Percentiles rank a stretch among this genome's conserved stretches.
Conservation (phyloP, 2,797 vertebrate genomes). For the Heteromormyrus szaboi region DNA sequence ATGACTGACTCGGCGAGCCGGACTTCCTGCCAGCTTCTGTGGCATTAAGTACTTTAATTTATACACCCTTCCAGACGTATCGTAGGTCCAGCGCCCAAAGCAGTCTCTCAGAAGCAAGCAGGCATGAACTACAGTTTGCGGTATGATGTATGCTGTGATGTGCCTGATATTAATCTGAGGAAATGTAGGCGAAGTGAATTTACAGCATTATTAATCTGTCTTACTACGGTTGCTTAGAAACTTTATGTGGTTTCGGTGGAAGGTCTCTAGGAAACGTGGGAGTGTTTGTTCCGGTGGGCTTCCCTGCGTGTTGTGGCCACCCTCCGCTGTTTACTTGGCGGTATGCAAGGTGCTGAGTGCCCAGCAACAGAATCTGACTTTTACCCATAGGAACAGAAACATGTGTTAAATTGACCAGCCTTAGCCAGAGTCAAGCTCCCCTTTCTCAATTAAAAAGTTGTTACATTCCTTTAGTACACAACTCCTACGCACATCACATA, state of each 20-base stretch:
- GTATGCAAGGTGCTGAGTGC: not conserved
- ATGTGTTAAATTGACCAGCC: not conserved
- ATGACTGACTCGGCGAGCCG: not conserved
- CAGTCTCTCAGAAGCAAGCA: not conserved
- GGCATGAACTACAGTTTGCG: not conserved
- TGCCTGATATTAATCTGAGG: conserved; percentile 10
- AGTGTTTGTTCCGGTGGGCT: not conserved
- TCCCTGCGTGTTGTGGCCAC: not conserved
- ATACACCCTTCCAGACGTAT: not conserved
- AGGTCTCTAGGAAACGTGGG: not conserved
- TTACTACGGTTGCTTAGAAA: not conserved
- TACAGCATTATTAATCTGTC: not conserved
- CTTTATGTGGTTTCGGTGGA: not conserved
- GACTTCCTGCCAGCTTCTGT: not conserved
- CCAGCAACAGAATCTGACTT: not conserved
- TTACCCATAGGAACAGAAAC: not conserved
- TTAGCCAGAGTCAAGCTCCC: not conserved
- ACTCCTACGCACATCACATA: not conserved
- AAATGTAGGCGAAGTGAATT: not conserved
- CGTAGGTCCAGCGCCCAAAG: not conserved
- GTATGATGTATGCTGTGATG: not conserved
- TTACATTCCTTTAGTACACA: not conserved
- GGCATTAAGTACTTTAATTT: not conserved
- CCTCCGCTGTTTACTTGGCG: not conserved
- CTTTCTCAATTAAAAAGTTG: not conserved